Evolutionary conservation across 1,140 invertebrate genomes (phyloP), one percentile per base, ranked within the genome.

Genomic region (Melipona quadrifasciata): DNA sequence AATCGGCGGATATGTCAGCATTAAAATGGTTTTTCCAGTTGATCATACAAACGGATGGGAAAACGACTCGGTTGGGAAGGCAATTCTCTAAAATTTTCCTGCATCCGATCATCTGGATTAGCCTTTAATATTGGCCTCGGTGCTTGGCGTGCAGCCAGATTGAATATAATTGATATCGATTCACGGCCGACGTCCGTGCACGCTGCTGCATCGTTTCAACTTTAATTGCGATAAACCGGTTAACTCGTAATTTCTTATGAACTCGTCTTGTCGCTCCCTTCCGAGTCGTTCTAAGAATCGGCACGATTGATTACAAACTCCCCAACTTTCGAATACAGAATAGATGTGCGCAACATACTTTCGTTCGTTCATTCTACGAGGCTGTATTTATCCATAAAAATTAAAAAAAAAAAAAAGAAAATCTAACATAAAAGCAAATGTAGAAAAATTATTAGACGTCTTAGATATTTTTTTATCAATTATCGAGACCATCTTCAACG

Each of bases 61-160:
- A 89, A 86, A 74, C 84, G 71, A 88, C 24, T 64, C 55, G 1
- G 55, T 39, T 51, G 55, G 67, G 65, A 58, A 73, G 68, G 75
- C 84, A 82, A 78, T 88, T 64, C 82, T 34, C 39, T 74, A 51
- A 86, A 74, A 84, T 86, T 88, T 80, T 72, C 76, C 64, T n/a
- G 55, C 71, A 70, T 57, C 51, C 82, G 86, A 89, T 89, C 87
- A 88, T 85, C 87, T 79, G 79, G 83, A 89, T 88, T 88, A 89
- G 65, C 87, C 70, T 80, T 79, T 80, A 87, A 88, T 88, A 87
- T 64, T 79, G 77, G 68, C 71, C 64, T 51, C 39, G 58, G 79
- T 88, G 79, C 80, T 74, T 82, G 83, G 76, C 57, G 47, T 39
- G 76, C 65, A n/a, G 74, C 79, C 87, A 81, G 85, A 89, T 84